phyloP scores from a whole-genome alignment of 2,888 invertebrate genomes.

The Limnephilus marmoratus region DNA sequence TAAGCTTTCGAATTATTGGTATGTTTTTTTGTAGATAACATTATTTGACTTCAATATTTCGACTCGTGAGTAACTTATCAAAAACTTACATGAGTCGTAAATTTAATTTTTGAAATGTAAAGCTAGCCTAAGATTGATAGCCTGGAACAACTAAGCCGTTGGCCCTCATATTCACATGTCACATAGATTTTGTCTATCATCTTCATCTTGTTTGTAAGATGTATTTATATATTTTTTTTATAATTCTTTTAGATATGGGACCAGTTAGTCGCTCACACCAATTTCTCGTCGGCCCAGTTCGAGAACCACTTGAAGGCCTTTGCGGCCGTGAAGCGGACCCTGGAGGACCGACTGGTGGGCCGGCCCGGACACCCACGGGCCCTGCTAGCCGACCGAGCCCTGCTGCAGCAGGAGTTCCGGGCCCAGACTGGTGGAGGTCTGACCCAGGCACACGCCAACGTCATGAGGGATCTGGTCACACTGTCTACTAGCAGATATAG shows the following conservation, averaged over 20 bases:
- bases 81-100: too few species aligned
- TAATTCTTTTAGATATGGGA: conserved; percentile 81
- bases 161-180: too few species aligned
- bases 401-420: conserved; percentile 81
- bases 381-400: conserved; percentile 81
- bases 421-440: conserved; percentile 73
- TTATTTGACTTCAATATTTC: too few species aligned
- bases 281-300: conserved; percentile 75
- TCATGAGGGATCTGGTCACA: conserved; percentile 78
- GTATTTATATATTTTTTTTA: conserved; percentile 37
- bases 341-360: conserved; percentile 81
- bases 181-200: too few species aligned
- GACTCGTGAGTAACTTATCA: too few species aligned
- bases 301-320: conserved; percentile 83
- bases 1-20: too few species aligned
- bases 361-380: conserved; percentile 80
- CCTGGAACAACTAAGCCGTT: too few species aligned
- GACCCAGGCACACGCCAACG: conserved; percentile 79
- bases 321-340: conserved; percentile 78
- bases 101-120: too few species aligned
- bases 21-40: too few species aligned
- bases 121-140: too few species aligned
- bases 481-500: conserved; percentile 83
- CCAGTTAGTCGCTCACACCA: conserved; percentile 78
- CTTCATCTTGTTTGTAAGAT: too few species aligned